Conservation (phyloP, 2,797 vertebrate genomes). For the Anableps anableps region DNA sequence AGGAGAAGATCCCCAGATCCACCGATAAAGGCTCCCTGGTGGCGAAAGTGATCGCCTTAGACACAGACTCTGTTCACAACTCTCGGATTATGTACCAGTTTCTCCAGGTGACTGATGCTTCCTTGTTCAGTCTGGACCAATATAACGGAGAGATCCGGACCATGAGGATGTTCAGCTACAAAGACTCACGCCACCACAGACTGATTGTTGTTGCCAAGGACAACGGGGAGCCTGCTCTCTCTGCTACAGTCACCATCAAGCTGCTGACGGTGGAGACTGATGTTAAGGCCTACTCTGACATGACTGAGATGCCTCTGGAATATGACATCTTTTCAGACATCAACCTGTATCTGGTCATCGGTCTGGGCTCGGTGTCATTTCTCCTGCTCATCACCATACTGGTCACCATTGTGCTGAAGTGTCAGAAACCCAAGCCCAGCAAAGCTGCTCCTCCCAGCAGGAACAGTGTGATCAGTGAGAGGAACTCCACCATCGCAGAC, state of each 20-base stretch:
- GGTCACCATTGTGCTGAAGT: constrained; percentile 71
- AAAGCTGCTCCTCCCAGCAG: constrained; percentile 60
- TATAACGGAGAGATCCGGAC: constrained; percentile 78
- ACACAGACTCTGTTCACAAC: constrained; percentile 62
- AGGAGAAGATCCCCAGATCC: constrained; percentile 66
- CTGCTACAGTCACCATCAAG: constrained; percentile 77
- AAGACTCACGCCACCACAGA: constrained; percentile 70
- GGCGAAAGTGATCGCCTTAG: constrained; percentile 65
- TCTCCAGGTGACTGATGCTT: constrained; percentile 70
- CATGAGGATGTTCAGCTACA: constrained; percentile 79
- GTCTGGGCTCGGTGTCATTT: constrained; percentile 73
- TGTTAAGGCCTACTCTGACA: constrained; percentile 70
- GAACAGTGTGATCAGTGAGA: constrained; percentile 70
- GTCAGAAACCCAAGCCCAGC: constrained; percentile 64
- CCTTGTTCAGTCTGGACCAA: constrained; percentile 77
- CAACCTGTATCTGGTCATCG: constrained; percentile 73
- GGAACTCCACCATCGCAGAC: constrained; percentile 68
- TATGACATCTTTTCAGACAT: constrained; percentile 71
- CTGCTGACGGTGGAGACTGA: constrained; percentile 72
- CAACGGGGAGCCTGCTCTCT: constrained; percentile 72
- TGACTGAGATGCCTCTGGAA: constrained; percentile 60
- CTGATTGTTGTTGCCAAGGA: constrained; percentile 73
- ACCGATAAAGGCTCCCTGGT: constrained; percentile 60
- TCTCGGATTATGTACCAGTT: constrained; percentile 72
- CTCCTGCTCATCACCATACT: constrained; percentile 75